phyloP scores from a whole-genome alignment of 2,888 invertebrate genomes.

The Papilio gigon region DNA sequence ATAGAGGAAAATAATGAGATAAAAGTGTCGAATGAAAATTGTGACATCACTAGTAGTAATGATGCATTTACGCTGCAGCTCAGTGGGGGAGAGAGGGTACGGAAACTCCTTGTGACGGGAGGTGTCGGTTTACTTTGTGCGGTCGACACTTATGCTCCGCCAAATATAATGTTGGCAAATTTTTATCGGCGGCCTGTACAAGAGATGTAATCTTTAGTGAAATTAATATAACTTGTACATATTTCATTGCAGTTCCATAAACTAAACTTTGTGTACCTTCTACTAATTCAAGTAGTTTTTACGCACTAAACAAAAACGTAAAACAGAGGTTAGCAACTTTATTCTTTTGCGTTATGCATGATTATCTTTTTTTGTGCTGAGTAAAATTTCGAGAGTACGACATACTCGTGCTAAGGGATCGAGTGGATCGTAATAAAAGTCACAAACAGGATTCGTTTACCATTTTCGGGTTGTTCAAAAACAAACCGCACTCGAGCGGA shows the following conservation, averaged over 20 bases:
- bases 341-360: not conserved
- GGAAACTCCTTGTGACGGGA: slow-evolving; percentile 49
- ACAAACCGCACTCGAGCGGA: slow-evolving; percentile 26
- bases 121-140: slow-evolving; percentile 51
- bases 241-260: not conserved
- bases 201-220: not conserved
- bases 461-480: slow-evolving; percentile 26
- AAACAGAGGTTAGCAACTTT: not conserved
- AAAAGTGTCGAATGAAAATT: too few species aligned
- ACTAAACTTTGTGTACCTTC: not conserved
- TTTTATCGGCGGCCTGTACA: slow-evolving; percentile 11
- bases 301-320: too few species aligned
- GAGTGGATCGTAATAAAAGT: slow-evolving; percentile 35
- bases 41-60: slow-evolving; percentile 56
- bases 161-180: slow-evolving; percentile 40
- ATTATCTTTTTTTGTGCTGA: slow-evolving; percentile 16
- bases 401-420: slow-evolving; percentile 14
- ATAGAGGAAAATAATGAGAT: too few species aligned
- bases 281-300: too few species aligned
- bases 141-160: slow-evolving; percentile 44
- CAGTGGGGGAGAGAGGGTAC: slow-evolving; percentile 47
- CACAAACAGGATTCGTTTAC: slow-evolving; percentile 24
- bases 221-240: not conserved
- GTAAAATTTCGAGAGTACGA: not conserved
- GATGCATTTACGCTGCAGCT: slow-evolving; percentile 66